These are phyloP conservation scores for Rhogogaster chlorosoma DNA, from an alignment of 2,888 invertebrate genomes.

Conservation along the genomic window DNA sequence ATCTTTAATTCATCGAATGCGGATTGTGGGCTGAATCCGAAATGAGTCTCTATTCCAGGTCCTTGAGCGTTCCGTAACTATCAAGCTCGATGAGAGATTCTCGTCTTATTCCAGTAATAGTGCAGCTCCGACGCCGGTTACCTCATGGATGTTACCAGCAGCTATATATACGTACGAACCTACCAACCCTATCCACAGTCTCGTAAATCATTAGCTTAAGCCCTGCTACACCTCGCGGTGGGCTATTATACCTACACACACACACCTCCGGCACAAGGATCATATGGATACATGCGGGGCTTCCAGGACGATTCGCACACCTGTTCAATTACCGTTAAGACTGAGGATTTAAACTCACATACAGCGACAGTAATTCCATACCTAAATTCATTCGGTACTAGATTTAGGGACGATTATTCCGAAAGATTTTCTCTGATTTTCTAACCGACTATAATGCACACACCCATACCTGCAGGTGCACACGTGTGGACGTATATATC, in stretches of 20 bases:
- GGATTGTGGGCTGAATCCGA: constrained; percentile 76
- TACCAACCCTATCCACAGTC: not conserved
- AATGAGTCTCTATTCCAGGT: constrained; percentile 77
- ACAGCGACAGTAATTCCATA: not conserved
- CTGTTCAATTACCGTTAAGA: constrained; percentile 18
- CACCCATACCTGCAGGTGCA: not conserved
- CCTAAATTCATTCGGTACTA: not conserved
- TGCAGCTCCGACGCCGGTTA: constrained; percentile 37
- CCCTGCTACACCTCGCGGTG: constrained; percentile 33
- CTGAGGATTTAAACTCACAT: not conserved
- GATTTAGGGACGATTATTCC: not conserved
- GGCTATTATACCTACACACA: constrained; percentile 30
- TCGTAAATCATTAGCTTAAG: constrained; percentile 39
- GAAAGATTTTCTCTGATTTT: not conserved
- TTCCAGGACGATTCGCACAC: constrained; percentile 24
- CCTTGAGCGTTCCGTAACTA: constrained; percentile 72
- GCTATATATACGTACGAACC: constrained; percentile 3
- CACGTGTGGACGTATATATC: constrained; percentile 16
- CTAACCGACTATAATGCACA: not conserved
- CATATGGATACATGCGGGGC: not conserved
- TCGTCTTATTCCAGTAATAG: constrained; percentile 53
- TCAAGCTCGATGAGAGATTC: constrained; percentile 71
- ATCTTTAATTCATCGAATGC: constrained; percentile 78
- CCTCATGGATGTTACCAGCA: not conserved
- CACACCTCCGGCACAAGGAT: not conserved